Conservation (phyloP, 2,888 invertebrate species). For the Seira sanloemensis region DNA sequence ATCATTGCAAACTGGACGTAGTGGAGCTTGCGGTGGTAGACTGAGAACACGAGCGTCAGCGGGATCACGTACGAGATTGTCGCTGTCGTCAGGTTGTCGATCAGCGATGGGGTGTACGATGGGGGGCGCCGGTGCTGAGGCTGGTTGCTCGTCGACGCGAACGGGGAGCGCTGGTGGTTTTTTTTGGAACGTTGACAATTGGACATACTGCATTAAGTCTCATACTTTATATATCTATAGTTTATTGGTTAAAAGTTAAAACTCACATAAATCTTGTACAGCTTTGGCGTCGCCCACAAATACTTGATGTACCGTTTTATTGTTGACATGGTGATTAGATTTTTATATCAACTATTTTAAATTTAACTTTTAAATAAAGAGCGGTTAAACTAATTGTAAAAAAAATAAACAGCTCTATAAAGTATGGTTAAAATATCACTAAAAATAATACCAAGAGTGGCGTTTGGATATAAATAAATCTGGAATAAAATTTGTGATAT, state of each 20-base stretch:
- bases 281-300: not conserved
- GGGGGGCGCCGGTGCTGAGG: not conserved
- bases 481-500: too few relatives aligned
- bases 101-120: slow-evolving; percentile 9
- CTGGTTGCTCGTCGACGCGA: not conserved
- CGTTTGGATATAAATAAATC: too few relatives aligned
- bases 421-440: too few relatives aligned
- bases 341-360: too few relatives aligned
- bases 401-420: too few relatives aligned
- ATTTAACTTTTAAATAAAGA: too few relatives aligned
- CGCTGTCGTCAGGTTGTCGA: slow-evolving; percentile 13
- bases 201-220: not conserved
- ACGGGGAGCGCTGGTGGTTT: not conserved
- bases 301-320: slow-evolving; percentile 17
- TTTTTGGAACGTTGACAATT: not conserved
- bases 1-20: slow-evolving; percentile 55
- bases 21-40: slow-evolving; percentile 68
- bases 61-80: slow-evolving; percentile 65
- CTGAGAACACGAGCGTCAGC: slow-evolving; percentile 61
- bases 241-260: slow-evolving; percentile 9
- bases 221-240: not conserved
- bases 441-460: too few relatives aligned
- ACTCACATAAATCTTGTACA: slow-evolving; percentile 39
- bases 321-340: slow-evolving; percentile 16
- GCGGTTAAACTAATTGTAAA: too few relatives aligned